Base-by-base conservation (phyloP, 2,888 invertebrate species). In the Pterostichus niger region DNA sequence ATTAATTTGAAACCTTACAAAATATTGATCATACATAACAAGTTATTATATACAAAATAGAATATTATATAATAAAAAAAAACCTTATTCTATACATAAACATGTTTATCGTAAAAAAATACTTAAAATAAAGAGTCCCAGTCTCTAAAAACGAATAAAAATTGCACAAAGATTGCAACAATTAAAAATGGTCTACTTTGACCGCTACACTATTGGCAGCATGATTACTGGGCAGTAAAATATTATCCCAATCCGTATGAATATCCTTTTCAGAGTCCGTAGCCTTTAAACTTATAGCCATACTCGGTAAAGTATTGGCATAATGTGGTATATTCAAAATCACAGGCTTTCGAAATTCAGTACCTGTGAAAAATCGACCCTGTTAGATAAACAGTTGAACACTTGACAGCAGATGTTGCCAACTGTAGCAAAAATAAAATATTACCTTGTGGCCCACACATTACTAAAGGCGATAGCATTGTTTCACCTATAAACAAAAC, bases 381-480 rank as follows among this genome's bases (percentile, higher is more conserved):
- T 33, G 35, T 49, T 7, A 31, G 17, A n/a, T 31, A 83, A 64
- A 44, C 92, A 75, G 17, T 40, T 40, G 7, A n/a, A 75, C 46
- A 15, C 10, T 5, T 33, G 49, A 49, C 49, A 49, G 49, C 31
- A 35, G 24, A 9, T 71, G 35, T 71, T 31, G 17, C 35, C 35
- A 71, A 71, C 44, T 49, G 49, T 13, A 52, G 11, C 6, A 31
- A 46, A 49, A 49, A 24, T n/a, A 76, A 76, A 35, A 46, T 44
- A 40, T 56, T 92, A 86, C 98, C 95, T 91, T 97, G 97, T 31
- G 98, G 98, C 84, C 98, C 98, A 91, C 98, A 98, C 96, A 98
- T 97, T 88, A 98, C 98, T 87, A 98, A 92, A 84, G 98, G 98
- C 87, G 97, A 97, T 87, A 98, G 92, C 93, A 98, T 94, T 85